These are phyloP conservation scores for Limanda limanda DNA, from an alignment of 2,113 vertebrate genomes.

Conservation along the genomic window DNA sequence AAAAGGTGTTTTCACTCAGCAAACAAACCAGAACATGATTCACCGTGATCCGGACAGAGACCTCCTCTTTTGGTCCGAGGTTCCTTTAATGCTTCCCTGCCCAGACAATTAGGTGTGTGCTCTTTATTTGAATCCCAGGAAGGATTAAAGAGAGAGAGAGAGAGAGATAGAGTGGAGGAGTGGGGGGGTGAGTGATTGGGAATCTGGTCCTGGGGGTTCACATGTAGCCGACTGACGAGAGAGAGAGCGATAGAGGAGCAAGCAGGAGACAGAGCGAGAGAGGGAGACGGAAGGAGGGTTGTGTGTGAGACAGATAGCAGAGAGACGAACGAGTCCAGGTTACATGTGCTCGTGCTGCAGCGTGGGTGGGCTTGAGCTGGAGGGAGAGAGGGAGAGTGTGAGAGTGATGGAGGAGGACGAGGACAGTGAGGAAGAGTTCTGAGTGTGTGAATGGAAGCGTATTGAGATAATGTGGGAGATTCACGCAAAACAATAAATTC, in stretches of 20 bases:
- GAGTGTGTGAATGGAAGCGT: constrained; percentile 32
- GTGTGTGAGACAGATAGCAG: constrained; percentile 33
- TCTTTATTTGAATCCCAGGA: constrained; percentile 30
- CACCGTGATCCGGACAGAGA: too few species aligned
- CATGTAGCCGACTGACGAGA: constrained; percentile 47
- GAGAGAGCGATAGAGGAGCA: constrained; percentile 36
- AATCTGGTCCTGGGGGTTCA: constrained; percentile 56
- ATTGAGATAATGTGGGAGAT: constrained; percentile 40
- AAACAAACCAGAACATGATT: too few species aligned
- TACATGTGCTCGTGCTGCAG: constrained; percentile 71
- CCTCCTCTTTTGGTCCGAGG: too few species aligned
- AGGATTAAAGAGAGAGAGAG: neutral
- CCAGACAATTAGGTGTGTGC: constrained; percentile 20
- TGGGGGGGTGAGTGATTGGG: constrained; percentile 64
- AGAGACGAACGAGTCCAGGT: constrained; percentile 60
- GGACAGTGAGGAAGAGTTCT: constrained; percentile 24
- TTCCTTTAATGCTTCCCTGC: constrained; percentile 1
- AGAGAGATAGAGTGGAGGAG: constrained; percentile 36
- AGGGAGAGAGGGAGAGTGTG: constrained; percentile 53
- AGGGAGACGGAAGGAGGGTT: constrained; percentile 28
- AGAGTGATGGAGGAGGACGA: constrained; percentile 24
- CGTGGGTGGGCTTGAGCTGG: constrained; percentile 71
- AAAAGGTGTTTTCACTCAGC: too few species aligned
- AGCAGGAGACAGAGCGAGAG: constrained; percentile 17
- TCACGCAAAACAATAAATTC: constrained; percentile 17